phyloP scores from a whole-genome alignment of 2,113 vertebrate species.

The Phrynosoma blainvillii region DNA sequence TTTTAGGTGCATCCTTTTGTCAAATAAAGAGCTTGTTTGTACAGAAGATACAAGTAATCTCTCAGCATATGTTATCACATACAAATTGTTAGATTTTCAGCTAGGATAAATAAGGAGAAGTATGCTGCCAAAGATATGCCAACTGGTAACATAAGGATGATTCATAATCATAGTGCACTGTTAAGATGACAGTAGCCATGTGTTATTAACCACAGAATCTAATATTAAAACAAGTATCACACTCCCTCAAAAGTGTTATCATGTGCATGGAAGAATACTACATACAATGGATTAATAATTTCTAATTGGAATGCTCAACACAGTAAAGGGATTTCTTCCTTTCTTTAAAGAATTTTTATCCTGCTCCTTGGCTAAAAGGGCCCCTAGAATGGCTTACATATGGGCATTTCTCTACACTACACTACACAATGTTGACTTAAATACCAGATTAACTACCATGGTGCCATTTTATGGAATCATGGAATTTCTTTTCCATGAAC shows the following conservation, averaged over 20 bases:
- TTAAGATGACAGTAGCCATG: neutral
- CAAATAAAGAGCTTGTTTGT: slow-evolving; percentile 52
- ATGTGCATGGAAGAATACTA: neutral
- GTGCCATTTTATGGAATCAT: too few relatives aligned
- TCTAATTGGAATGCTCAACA: neutral
- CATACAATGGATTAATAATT: neutral
- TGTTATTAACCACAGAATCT: neutral
- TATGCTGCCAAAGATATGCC: neutral
- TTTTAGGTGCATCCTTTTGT: slow-evolving; percentile 50
- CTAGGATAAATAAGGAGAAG: neutral
- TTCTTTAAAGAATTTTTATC: too few relatives aligned
- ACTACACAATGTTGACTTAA: too few relatives aligned
- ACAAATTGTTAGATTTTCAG: neutral
- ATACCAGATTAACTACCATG: too few relatives aligned
- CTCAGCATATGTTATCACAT: neutral
- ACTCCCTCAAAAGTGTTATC: neutral
- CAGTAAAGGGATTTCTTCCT: neutral
- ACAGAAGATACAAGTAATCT: slow-evolving; percentile 40
- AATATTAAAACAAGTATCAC: neutral
- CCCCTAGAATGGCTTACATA: too few relatives aligned
- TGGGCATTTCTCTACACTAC: too few relatives aligned
- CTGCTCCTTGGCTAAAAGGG: too few relatives aligned
- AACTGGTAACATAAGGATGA: neutral
- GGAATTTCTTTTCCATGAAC: too few relatives aligned
- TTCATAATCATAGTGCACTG: neutral